Percentiles rank a stretch among this genome's conserved stretches.
These are phyloP conservation scores for Channallabes apus DNA, from an alignment of 2,797 vertebrate species.

Conservation along the genomic window DNA sequence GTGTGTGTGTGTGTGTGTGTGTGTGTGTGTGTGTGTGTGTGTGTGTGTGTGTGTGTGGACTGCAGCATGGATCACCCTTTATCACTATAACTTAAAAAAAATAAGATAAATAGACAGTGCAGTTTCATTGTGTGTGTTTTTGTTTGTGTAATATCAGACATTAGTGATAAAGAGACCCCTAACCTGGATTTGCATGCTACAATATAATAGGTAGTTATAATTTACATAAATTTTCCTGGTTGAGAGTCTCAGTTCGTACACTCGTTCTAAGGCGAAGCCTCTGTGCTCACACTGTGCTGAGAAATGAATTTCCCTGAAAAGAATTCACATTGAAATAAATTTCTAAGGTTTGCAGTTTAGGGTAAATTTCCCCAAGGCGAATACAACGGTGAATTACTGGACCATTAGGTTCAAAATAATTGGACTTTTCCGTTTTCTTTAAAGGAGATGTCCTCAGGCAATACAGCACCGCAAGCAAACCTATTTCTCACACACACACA, in stretches of 20 bases:
- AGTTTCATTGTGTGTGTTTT: too few species aligned
- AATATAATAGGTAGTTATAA: not conserved
- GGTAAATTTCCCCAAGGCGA: not conserved
- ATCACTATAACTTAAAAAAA: not conserved
- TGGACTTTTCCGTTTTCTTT: not conserved
- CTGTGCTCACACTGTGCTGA: not conserved
- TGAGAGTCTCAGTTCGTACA: not conserved
- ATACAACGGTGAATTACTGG: not conserved
- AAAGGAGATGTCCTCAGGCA: not conserved
- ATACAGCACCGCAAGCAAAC: not conserved
- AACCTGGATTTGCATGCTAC: not conserved
- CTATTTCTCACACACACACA: not conserved
- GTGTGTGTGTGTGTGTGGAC: not conserved
- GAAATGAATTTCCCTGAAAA: not conserved
- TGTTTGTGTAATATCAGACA: not conserved
- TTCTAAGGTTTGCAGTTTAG: not conserved
- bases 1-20: not conserved
- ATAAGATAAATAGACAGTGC: not conserved
- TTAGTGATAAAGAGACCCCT: not conserved
- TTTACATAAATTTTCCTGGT: too few species aligned
- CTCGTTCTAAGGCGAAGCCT: not conserved
- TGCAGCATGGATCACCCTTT: not conserved
- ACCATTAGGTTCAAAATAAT: not conserved
- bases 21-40: not conserved
- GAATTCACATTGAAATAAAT: not conserved